These are phyloP conservation scores for Cheilosia scutellata DNA, from an alignment of 2,888 invertebrate species.

Conservation along the genomic window DNA sequence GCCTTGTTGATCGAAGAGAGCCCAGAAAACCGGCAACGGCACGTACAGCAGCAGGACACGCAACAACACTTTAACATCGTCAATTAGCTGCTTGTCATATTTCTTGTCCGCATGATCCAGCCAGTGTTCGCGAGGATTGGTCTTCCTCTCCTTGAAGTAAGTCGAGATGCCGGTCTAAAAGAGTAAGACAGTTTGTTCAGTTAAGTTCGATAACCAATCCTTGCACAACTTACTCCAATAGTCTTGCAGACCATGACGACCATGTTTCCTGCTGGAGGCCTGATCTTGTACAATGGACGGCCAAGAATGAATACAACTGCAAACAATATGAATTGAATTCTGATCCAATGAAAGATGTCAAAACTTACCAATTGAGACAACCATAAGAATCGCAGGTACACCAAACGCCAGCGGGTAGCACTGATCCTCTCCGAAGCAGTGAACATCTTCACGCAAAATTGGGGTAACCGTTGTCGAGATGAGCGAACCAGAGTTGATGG, in stretches of 20 bases:
- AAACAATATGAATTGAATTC: slow-evolving; percentile 78
- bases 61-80: slow-evolving; percentile 91
- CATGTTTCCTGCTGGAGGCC: slow-evolving; percentile 89
- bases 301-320: slow-evolving; percentile 90
- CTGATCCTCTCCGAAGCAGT: slow-evolving; percentile 88
- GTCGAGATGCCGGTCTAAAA: slow-evolving; percentile 85
- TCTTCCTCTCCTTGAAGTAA: slow-evolving; percentile 82
- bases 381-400: slow-evolving; percentile 90
- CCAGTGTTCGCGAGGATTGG: slow-evolving; percentile 90
- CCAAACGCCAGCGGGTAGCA: slow-evolving; percentile 91
- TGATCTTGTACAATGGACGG: slow-evolving; percentile 87
- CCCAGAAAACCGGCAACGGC: slow-evolving; percentile 97
- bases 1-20: slow-evolving; percentile 96
- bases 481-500: slow-evolving; percentile 88
- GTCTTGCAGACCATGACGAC: slow-evolving; percentile 88
- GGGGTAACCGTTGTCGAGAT: slow-evolving; percentile 91
- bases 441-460: slow-evolving; percentile 88
- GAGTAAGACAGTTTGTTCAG: neutral
- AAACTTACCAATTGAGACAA: slow-evolving; percentile 87
- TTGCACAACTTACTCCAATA: slow-evolving; percentile 86
- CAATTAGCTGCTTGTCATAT: slow-evolving; percentile 89
- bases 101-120: slow-evolving; percentile 92
- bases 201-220: neutral
- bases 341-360: neutral
- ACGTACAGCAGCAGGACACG: slow-evolving; percentile 91